Percentiles rank a stretch among this genome's conserved stretches.
Evolutionary conservation across 2,888 invertebrate genomes (phyloP).

Genomic region (Mycalesis mineus): DNA sequence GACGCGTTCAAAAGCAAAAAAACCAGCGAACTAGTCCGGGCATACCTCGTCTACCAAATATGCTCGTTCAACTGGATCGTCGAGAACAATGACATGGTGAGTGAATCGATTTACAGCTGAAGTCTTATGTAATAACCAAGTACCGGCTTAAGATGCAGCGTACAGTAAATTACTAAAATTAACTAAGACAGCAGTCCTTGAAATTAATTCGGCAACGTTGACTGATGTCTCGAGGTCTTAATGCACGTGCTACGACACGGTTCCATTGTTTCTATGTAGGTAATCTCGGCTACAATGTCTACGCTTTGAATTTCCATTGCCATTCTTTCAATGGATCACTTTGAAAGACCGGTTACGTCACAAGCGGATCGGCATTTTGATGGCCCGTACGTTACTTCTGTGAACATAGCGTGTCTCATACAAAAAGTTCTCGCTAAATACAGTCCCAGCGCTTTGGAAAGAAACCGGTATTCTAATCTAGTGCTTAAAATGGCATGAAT

Average conservation of each 20-base stretch:
- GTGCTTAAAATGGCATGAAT: slow-evolving; percentile 12
- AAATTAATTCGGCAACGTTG: slow-evolving; percentile 35
- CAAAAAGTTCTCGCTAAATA: not conserved
- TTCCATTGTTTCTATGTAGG: slow-evolving; percentile 14
- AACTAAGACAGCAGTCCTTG: slow-evolving; percentile 47
- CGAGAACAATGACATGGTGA: slow-evolving; percentile 95
- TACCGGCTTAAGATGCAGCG: slow-evolving; percentile 39
- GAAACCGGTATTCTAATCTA: not conserved
- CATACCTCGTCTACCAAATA: slow-evolving; percentile 93
- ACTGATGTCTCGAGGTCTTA: slow-evolving; percentile 26
- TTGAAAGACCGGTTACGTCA: slow-evolving; percentile 29
- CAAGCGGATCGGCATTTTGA: slow-evolving; percentile 14
- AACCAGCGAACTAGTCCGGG: slow-evolving; percentile 92
- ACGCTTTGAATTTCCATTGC: slow-evolving; percentile 9
- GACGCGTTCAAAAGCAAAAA: slow-evolving; percentile 98
- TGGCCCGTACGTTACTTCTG: not conserved
- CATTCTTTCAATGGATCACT: slow-evolving; percentile 1
- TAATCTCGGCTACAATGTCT: slow-evolving; percentile 7
- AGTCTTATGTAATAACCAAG: slow-evolving; percentile 56
- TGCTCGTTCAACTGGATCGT: slow-evolving; percentile 93
- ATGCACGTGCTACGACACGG: slow-evolving; percentile 14
- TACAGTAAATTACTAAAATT: slow-evolving; percentile 47
- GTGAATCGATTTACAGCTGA: slow-evolving; percentile 52
- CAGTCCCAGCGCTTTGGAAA: not conserved
- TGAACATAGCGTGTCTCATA: not conserved